These are phyloP conservation scores for Sturnus vulgaris DNA, from an alignment of 2,113 vertebrate genomes.

Conservation along the genomic window DNA sequence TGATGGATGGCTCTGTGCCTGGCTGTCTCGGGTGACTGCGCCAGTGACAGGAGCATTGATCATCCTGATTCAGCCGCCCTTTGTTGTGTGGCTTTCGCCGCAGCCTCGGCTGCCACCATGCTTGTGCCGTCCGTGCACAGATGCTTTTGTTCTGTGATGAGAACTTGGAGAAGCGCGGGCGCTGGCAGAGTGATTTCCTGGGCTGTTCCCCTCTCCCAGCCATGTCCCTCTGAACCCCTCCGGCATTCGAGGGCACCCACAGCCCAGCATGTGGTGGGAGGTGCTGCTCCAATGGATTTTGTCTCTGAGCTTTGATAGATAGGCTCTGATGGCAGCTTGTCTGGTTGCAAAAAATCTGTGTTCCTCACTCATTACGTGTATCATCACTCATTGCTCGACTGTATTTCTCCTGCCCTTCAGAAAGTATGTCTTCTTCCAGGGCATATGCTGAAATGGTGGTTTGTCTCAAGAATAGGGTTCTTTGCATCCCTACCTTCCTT, in stretches of 20 bases:
- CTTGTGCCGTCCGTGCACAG: fast-evolving
- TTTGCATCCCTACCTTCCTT: not conserved
- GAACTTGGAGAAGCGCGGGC: not conserved
- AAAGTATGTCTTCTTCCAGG: not conserved
- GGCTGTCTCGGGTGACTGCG: not conserved
- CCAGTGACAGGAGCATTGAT: slow-evolving; percentile 42
- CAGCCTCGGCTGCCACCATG: fast-evolving
- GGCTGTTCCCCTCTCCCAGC: fast-evolving
- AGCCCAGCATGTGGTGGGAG: fast-evolving
- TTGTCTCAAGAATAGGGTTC: not conserved
- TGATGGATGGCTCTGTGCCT: slow-evolving; percentile 13
- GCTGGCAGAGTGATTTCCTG: not conserved
- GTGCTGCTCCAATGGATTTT: not conserved
- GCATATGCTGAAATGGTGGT: not conserved
- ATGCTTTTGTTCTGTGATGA: not conserved
- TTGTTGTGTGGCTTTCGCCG: not conserved
- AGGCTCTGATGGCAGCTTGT: not conserved
- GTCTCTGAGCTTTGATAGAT: not conserved
- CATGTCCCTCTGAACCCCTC: not conserved
- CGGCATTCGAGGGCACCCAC: fast-evolving
- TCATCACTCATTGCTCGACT: not conserved
- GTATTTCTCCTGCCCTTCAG: not conserved
- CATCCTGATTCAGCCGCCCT: not conserved
- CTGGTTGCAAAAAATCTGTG: not conserved
- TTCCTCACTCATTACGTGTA: not conserved